Base-by-base conservation (phyloP, 2,113 vertebrate genomes). In the Brevimyrus niger region DNA sequence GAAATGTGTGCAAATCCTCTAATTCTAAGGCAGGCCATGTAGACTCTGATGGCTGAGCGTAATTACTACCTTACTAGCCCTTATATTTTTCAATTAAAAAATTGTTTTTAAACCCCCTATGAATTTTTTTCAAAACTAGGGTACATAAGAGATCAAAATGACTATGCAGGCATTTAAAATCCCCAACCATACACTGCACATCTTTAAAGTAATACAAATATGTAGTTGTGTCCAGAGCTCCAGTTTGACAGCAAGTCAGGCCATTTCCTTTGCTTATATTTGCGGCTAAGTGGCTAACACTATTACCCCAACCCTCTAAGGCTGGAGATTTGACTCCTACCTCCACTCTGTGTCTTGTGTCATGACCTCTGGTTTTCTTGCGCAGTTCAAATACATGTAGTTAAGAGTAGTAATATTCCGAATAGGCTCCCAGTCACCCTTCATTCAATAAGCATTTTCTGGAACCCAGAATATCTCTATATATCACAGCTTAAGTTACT, bases 401-500 rank as follows among this genome's bases (percentile, higher is more conserved):
- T 19, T 19, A 2, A 42, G 10, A 13, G 61, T 31, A 80, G 17
- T 13, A 6, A 19, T 80, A 13, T 42, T 35, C 73, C 42, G 35
- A 42, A 80, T 80, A 80, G 73, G 35, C 73, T 80, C 73, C 73
- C 31, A 2, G 69, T 76, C 69, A 38, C 69, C 69, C 35, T 38
- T 80, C 15, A 35, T 42, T 80, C 2, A 31, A 47, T 9, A 48
- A 61, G 61, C 65, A 35, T 13, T n/a, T 88, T 44, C 44, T 47
- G 38, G 87, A 88, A 51, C 61, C 61, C 58, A 73, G 87, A 47
- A 73, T 17, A 44, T 48, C 61, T 47, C 61, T 80, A 61, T n/a
- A 31, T 9, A 80, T 88, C 61, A 88, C 61, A 88, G 61, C 44
- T 50, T 86, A 48, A 86, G 83, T 27, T 86, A 50, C 83, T 27